These are phyloP conservation scores for Rhinolophus sinicus DNA, from an alignment of 2,113 vertebrate genomes.

Conservation along the genomic window DNA sequence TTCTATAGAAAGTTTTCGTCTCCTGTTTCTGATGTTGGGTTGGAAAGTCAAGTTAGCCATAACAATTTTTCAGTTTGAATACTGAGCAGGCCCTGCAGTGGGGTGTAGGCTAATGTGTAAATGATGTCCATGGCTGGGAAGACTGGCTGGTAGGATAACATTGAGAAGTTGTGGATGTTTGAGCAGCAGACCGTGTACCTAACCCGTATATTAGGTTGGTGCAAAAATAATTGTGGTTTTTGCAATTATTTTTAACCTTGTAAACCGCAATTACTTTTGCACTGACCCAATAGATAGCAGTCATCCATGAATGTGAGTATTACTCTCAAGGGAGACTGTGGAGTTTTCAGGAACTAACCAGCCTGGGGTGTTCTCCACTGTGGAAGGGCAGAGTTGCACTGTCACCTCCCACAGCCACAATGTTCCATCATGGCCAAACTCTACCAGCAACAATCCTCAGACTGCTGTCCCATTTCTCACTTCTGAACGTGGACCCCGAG, in stretches of 20 bases:
- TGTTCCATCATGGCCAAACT: neutral
- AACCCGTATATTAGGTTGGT: too few species aligned
- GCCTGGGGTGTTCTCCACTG: neutral
- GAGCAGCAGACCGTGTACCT: neutral
- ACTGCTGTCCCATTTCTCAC: neutral
- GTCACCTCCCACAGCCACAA: neutral
- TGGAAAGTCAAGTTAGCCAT: neutral
- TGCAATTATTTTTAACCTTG: too few species aligned
- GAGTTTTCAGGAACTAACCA: neutral
- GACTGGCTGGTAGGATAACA: neutral
- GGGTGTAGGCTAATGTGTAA: neutral
- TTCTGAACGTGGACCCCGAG: neutral
- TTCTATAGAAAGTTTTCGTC: neutral
- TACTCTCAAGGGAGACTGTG: neutral
- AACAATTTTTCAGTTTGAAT: neutral
- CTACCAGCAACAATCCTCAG: rapidly evolving
- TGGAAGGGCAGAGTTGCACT: neutral
- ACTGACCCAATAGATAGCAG: too few species aligned
- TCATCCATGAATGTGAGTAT: neutral
- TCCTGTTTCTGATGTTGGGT: neutral
- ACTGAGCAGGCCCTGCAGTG: neutral
- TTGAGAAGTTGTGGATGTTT: neutral
- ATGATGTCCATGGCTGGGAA: neutral
- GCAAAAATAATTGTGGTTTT: too few species aligned
- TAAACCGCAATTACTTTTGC: too few species aligned